Evolutionary conservation across 2,797 vertebrate genomes (phyloP), one percentile per base, ranked within the genome.

Genomic region (Rhyacichthys aspro): DNA sequence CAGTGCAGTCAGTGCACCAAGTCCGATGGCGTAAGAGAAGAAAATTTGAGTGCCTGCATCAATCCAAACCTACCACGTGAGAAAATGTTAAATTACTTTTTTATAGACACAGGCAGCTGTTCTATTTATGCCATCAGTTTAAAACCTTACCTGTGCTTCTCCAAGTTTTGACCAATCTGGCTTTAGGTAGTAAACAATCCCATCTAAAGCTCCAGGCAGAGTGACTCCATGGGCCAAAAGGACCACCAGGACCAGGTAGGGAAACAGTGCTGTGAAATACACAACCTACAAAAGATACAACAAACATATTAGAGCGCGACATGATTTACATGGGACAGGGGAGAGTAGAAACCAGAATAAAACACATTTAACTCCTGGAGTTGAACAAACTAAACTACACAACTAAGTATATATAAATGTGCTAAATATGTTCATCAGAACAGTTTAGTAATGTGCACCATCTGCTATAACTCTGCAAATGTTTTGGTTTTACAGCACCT

Each of bases 41-140:
- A 94, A 94, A 70, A 94, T 94, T 87, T 94, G 93, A 60, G 93
- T 94, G 55, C 92, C 93, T 9, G 93, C 93, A 67, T 94, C 93
- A 71, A 93, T 94, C 93, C 93, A 94, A 66, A 94, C 93, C 93
- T 94, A 59, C 54, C 33, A 78, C 47, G 70, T 49, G 59, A 18
- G 18, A 28, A 78, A 47, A 32, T 69, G 59, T 46, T 33, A 68
- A 19, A 28, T 5, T 28, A 28, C 4, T 28, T 28, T n/a, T 28
- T 28, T 28, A 28, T 6, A 28, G 23, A 28, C 23, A 2, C 23
- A 28, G 23, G 23, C 3, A 28, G 7, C 23, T 28, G 23, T 28
- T 28, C 4, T 28, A 28, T 28, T 28, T 28, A 28, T 2, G 23
- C 23, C 23, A 28, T 28, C 23, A 5, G 14, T 36, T 16, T 36